These are phyloP conservation scores for Ormyrus labotus DNA, from an alignment of 2,888 invertebrate species.

Conservation along the genomic window DNA sequence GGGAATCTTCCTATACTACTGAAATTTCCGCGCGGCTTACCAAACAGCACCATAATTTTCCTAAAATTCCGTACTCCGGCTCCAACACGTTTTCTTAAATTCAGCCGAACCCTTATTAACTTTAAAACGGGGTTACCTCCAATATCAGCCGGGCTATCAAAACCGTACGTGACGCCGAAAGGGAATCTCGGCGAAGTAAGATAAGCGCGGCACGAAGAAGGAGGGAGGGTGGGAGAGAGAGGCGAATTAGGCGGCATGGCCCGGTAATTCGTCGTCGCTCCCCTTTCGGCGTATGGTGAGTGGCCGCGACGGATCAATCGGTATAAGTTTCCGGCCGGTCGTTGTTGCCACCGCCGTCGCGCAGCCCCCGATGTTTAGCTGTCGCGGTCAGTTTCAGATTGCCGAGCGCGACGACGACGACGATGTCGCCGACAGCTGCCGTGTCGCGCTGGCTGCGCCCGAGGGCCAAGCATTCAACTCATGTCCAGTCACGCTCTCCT, in stretches of 20 bases:
- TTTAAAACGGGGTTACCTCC: slow-evolving; percentile 40
- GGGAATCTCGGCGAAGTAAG: no score
- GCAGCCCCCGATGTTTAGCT: slow-evolving; percentile 62
- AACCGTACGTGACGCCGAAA: no score
- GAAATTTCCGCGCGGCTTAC: no score
- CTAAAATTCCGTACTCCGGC: no score
- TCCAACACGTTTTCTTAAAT: no score
- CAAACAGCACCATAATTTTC: no score
- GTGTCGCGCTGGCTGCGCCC: slow-evolving; percentile 61
- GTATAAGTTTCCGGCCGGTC: slow-evolving; percentile 74
- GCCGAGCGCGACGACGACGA: slow-evolving; percentile 58
- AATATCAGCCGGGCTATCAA: no score
- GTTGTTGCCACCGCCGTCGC: slow-evolving; percentile 70
- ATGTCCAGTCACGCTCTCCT: slow-evolving; percentile 73
- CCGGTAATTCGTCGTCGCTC: slow-evolving; percentile 67
- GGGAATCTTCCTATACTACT: no score
- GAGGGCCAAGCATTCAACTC: slow-evolving; percentile 74
- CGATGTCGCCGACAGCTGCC: slow-evolving; percentile 74
- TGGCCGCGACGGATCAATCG: slow-evolving; percentile 75
- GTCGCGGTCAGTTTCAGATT: slow-evolving; percentile 76
- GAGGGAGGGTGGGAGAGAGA: background rate
- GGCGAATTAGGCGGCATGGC: slow-evolving; percentile 44
- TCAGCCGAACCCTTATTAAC: no score
- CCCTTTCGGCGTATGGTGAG: slow-evolving; percentile 68
- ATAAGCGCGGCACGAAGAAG: background rate